Evolutionary conservation across 2,113 vertebrate species (phyloP).

Genomic region (Dinomys branickii): DNA sequence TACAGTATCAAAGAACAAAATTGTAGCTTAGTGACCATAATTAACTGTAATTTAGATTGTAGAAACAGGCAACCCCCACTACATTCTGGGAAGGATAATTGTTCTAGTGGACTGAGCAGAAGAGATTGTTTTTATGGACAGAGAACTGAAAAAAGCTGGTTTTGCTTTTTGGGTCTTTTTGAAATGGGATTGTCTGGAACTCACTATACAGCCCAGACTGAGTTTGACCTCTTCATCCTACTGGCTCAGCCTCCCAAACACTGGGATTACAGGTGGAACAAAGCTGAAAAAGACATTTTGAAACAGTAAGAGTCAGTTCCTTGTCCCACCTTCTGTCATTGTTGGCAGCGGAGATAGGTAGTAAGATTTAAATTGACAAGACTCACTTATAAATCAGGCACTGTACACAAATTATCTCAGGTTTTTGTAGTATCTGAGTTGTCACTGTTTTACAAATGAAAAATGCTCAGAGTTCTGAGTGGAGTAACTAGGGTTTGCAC

Average conservation of each 20-base stretch:
- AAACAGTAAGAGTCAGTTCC: not conserved
- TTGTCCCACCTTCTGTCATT: not conserved
- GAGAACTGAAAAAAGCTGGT: not conserved
- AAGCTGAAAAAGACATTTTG: not conserved
- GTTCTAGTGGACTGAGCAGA: not conserved
- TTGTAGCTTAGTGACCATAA: not conserved
- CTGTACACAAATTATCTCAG: not conserved
- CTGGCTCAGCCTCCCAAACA: not conserved
- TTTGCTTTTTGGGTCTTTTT: not conserved
- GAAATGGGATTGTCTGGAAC: not conserved
- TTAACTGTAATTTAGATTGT: not conserved
- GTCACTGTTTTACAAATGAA: not conserved
- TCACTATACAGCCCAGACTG: not conserved
- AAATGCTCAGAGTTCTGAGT: not conserved
- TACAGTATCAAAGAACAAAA: not conserved
- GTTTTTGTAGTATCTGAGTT: not conserved
- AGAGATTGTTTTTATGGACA: not conserved
- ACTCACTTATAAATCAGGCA: not conserved
- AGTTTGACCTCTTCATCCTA: not conserved
- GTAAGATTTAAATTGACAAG: not conserved
- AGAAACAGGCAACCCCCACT: not conserved
- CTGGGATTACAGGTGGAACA: not conserved
- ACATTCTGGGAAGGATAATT: not conserved
- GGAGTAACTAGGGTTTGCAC: not conserved
- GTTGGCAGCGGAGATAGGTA: not conserved